Evolutionary conservation across 2,113 vertebrate genomes (phyloP).

Genomic region (Petromus typicus): DNA sequence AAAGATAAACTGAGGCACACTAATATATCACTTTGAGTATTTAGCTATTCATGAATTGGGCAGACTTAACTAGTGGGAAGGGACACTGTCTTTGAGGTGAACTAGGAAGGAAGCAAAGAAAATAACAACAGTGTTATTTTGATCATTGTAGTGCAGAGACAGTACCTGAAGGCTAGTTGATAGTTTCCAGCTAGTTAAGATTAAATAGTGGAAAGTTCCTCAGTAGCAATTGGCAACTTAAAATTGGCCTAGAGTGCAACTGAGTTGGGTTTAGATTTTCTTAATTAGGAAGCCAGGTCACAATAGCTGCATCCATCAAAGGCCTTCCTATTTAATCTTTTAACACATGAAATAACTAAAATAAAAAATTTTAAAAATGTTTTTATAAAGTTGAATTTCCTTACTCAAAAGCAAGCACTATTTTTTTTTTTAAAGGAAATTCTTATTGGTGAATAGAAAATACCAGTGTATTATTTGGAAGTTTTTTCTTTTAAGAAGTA

Average conservation of each 20-base stretch:
- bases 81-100: not conserved
- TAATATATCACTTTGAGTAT: not conserved
- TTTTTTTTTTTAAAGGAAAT: constrained; percentile 33
- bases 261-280: not conserved
- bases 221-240: not conserved
- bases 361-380: not conserved
- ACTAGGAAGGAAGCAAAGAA: not conserved
- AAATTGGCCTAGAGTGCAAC: not conserved
- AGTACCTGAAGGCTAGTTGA: not conserved
- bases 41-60: not conserved
- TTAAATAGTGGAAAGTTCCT: not conserved
- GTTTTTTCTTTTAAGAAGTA: not conserved
- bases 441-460: not conserved
- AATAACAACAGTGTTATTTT: not conserved
- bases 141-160: not conserved
- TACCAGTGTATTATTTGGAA: not conserved
- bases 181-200: not conserved
- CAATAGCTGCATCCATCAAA: not conserved
- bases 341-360: not conserved
- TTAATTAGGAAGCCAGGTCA: not conserved
- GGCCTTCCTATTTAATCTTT: not conserved
- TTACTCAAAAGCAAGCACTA: not conserved
- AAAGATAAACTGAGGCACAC: not conserved
- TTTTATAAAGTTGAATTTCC: not conserved
- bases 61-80: not conserved